Evolutionary conservation across 2,797 vertebrate species (phyloP), one percentile per base, ranked within the genome.

Genomic region (Cossypha dichroa): DNA sequence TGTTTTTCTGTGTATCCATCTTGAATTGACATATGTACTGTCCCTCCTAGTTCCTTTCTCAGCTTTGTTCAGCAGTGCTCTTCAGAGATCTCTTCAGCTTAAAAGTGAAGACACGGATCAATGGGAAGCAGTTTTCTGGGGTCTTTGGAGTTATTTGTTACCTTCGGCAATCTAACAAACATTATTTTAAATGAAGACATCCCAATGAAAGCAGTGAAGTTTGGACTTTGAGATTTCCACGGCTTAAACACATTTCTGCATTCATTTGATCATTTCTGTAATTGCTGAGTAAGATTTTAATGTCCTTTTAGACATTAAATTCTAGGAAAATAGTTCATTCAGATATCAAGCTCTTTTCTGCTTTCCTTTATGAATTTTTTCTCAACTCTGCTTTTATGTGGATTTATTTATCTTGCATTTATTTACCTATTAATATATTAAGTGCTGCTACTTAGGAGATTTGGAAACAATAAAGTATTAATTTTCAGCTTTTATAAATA

Each of bases 1-100:
- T 6, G 4, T 34, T 74, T 80, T 75, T 20, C 29, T 64, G 7
- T 7, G 8, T 31, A 38, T 52, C 40, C 2, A 0, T 58, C 41
- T 54, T 3, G 0, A 29, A 48, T 5, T n/a, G 45, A 52, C 29
- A 12, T 11, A 45, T 51, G 2, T 5, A 21, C 33, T 34, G 2
- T 31, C 31, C 34, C 29, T 63, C 40, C 15, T n/a, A 60, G 10
- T 7, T 68, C 49, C 43, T 76, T 75, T 56, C 38, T 49, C 68
- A 52, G 10, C 14, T 73, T 84, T 73, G 31, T 76, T 22, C 72
- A 59, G 33, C 17, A 28, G 3, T 9, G 11, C 21, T 69, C 25
- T 73, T 49, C 23, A 92, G 8, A 40, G 7, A 64, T 26, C 6
- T 54, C 10, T 20, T 76, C n/a, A 22, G 15, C 28, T 66, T 64